phyloP scores from a whole-genome alignment of 1,140 invertebrate species.

The Meloidogyne hapla region DNA sequence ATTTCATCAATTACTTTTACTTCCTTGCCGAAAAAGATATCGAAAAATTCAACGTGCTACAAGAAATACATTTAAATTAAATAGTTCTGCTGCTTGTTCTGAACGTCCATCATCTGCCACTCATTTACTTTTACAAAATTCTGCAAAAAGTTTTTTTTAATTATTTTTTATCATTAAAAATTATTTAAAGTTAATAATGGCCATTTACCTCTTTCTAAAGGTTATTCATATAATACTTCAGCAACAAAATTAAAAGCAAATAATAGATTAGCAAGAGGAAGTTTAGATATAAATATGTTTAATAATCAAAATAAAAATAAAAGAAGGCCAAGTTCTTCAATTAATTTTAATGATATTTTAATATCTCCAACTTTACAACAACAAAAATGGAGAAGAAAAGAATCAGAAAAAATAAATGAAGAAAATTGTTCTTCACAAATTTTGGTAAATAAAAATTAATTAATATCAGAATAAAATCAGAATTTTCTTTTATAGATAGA shows the following conservation, averaged over 20 bases:
- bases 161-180: no score
- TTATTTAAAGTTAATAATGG: not conserved
- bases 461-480: not conserved
- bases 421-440: not conserved
- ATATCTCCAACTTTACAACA: not conserved
- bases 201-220: not conserved
- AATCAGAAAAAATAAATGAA: not conserved
- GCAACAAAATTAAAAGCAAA: not conserved
- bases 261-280: constrained; percentile 1
- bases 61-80: constrained; percentile 34
- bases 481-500: not conserved
- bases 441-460: not conserved
- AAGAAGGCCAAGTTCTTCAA: not conserved
- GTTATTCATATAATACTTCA: not conserved
- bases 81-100: constrained; percentile 13
- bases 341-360: constrained; percentile 6
- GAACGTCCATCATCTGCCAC: constrained; percentile 17
- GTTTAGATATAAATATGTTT: constrained; percentile 1
- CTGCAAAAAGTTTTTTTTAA: no score
- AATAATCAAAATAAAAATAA: not conserved
- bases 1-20: constrained; percentile 79
- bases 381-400: constrained; percentile 3
- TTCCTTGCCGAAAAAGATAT: constrained; percentile 54
- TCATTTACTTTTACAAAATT: not conserved
- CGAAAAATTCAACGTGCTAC: constrained; percentile 41